Evolutionary conservation across 2,888 invertebrate species (phyloP), one percentile per base, ranked within the genome.

Genomic region (Oscheius sp.): DNA sequence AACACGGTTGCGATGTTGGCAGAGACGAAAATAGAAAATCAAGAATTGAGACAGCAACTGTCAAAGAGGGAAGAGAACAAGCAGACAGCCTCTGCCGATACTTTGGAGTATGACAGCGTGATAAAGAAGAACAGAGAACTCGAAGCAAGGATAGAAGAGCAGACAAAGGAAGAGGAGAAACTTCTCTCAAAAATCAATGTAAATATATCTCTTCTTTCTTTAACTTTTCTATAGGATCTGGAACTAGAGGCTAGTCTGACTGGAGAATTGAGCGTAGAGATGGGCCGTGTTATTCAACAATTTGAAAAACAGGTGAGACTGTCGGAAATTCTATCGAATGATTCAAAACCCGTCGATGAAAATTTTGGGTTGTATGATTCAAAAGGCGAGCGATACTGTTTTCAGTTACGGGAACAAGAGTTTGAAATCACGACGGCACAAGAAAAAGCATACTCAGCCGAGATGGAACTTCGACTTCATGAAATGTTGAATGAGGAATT

Each of bases 251-350:
- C 70, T 5, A 57, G 54, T 4, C 68, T 78, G 32, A 72, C 75
- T 1, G 74, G 66, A 24, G 78, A 79, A 61, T 67, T 79, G 51
- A 75, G 76, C 61, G 72, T 77, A 14, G 77, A 79, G 47, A 63
- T 79, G 50, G 74, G 74, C 5, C 45, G 71, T 22, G 73, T 72
- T 3, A 75, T 77, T 73, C 67, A 71, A 14, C 71, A 71, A n/a
- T 41, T 77, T 61, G 73, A 79, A 51, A 68, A 72, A 54, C 63
- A 73, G 44, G 56, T 66, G 41, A 24, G 45, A 22, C 41, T 9
- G 20, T 22, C 4, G 26, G 24, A n/a, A n/a, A n/a, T n/a, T n/a
- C n/a, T n/a, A n/a, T n/a, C n/a, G n/a, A n/a, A n/a, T n/a, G n/a
- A n/a, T n/a, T n/a, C n/a, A n/a, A n/a, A n/a, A n/a, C n/a, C n/a